These are phyloP conservation scores for Stenchaetothrips biformis DNA, from an alignment of 2,888 invertebrate genomes.

Conservation along the genomic window DNA sequence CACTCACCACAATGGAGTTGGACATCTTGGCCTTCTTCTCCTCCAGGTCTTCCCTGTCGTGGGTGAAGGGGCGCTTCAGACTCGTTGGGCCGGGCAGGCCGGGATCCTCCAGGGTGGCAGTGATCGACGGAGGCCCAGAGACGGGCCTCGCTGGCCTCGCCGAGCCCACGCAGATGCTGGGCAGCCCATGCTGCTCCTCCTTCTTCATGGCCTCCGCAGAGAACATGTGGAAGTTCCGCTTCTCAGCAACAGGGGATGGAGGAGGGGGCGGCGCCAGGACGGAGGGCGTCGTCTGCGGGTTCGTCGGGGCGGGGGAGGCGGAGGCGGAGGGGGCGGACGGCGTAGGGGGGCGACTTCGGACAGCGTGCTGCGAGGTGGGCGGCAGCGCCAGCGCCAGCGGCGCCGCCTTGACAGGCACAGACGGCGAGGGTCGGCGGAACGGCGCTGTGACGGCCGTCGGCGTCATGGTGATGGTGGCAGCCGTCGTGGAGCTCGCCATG, in stretches of 20 bases:
- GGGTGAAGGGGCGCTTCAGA: background rate
- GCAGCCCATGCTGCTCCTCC: background rate
- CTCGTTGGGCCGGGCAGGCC: background rate
- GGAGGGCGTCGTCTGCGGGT: background rate
- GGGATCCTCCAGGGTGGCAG: background rate
- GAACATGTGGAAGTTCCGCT: constrained; percentile 14
- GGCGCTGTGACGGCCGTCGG: constrained; percentile 29
- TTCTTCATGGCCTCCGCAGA: background rate
- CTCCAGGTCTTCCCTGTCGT: background rate
- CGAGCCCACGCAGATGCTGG: background rate
- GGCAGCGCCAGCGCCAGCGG: background rate
- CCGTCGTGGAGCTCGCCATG: constrained; percentile 29
- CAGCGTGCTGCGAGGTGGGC: constrained; percentile 24
- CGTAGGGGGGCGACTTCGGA: constrained; percentile 21
- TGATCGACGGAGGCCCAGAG: background rate
- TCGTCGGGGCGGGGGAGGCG: constrained; percentile 25
- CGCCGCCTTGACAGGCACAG: too few relatives aligned
- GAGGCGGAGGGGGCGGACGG: constrained; percentile 28
- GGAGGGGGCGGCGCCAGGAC: background rate
- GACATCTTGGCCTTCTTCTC: background rate
- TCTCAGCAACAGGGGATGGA: background rate
- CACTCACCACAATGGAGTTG: background rate
- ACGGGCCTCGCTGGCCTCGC: background rate
- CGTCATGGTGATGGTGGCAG: background rate
- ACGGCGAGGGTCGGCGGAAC: constrained; percentile 23